phyloP scores from a whole-genome alignment of 2,113 vertebrate species.

The Nothocercus julius region DNA sequence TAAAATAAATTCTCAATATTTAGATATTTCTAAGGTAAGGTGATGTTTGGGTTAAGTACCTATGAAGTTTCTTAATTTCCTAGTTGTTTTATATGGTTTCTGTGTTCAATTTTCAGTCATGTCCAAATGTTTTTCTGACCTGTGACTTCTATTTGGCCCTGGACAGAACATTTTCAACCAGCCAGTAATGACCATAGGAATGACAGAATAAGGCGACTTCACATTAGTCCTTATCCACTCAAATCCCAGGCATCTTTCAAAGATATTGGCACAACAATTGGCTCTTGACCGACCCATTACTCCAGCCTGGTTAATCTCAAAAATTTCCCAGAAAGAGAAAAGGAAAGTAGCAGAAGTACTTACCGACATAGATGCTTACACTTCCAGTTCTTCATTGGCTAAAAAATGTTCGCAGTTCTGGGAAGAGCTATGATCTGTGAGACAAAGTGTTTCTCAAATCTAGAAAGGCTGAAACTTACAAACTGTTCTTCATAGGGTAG shows the following conservation, averaged over 20 bases:
- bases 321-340: not conserved
- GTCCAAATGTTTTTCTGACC: no score
- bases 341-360: not conserved
- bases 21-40: not conserved
- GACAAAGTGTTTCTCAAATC: not conserved
- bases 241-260: not conserved
- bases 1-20: not conserved
- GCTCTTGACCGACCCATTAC: not conserved
- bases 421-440: not conserved
- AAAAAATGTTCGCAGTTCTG: not conserved
- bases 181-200: not conserved
- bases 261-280: not conserved
- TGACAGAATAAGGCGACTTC: not conserved
- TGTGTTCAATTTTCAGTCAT: no score
- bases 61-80: not conserved
- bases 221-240: not conserved
- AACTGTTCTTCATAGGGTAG: accelerated
- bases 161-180: no score
- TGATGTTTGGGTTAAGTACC: not conserved
- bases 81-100: not conserved
- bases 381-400: not conserved
- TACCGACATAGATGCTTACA: not conserved
- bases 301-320: not conserved
- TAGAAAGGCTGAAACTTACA: not conserved
- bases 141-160: no score